These are phyloP conservation scores for Hoplostethus mediterraneus DNA, from an alignment of 2,797 vertebrate species.

Conservation along the genomic window DNA sequence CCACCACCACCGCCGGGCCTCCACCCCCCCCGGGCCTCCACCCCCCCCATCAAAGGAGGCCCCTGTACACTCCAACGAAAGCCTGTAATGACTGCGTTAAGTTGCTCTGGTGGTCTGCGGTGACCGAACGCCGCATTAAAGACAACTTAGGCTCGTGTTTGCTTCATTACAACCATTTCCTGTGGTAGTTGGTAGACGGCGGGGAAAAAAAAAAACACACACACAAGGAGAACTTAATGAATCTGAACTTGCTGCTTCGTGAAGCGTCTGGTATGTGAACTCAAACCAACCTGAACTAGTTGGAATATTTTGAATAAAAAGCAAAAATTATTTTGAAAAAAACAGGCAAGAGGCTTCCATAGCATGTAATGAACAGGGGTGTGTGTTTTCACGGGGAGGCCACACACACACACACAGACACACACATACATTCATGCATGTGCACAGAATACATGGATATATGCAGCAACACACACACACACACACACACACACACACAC, in stretches of 20 bases:
- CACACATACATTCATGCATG: too few relatives aligned
- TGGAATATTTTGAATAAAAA: too few relatives aligned
- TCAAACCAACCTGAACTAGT: too few relatives aligned
- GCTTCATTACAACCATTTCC: slow-evolving; percentile 33
- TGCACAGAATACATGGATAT: too few relatives aligned
- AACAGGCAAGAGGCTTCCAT: too few relatives aligned
- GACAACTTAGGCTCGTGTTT: not conserved
- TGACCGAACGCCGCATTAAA: not conserved
- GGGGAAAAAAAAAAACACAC: slow-evolving; percentile 8
- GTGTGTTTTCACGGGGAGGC: too few relatives aligned
- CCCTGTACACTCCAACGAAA: slow-evolving; percentile 56
- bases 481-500: slow-evolving; percentile 16
- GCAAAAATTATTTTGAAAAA: too few relatives aligned
- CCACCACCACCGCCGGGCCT: not conserved
- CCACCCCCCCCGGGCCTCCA: slow-evolving; percentile 7
- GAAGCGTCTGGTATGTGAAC: not conserved
- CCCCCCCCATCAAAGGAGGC: slow-evolving; percentile 63
- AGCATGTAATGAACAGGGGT: too few relatives aligned
- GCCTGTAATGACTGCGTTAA: slow-evolving; percentile 60
- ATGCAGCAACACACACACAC: too few relatives aligned
- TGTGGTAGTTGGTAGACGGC: slow-evolving; percentile 11
- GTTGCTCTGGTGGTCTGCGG: not conserved
- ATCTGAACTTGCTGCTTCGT: not conserved
- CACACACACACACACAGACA: slow-evolving; percentile 1
- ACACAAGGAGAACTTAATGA: slow-evolving; percentile 24